phyloP scores from a whole-genome alignment of 2,797 vertebrate species.

The Anniella stebbinsi region DNA sequence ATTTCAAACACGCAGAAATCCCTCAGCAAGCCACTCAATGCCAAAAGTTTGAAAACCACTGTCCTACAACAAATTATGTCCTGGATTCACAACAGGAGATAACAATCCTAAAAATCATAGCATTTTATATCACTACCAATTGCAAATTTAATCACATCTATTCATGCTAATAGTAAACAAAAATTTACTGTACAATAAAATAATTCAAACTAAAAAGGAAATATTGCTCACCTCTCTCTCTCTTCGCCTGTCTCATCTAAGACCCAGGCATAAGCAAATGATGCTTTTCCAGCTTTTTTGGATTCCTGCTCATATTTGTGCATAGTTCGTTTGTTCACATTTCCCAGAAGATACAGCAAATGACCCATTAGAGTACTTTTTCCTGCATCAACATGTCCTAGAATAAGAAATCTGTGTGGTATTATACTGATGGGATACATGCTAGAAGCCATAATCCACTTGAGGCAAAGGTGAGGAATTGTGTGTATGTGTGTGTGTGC shows the following conservation, averaged over 20 bases:
- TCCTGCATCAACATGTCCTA: constrained; percentile 98
- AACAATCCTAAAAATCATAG: neutral
- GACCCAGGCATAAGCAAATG: constrained; percentile 98
- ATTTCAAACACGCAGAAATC: neutral
- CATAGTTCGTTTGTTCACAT: constrained; percentile 99
- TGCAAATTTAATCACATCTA: neutral
- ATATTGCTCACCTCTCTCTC: constrained; percentile 89
- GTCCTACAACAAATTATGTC: neutral
- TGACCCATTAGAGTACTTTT: constrained; percentile 99
- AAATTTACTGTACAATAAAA: neutral
- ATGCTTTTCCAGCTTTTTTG: constrained; percentile 98
- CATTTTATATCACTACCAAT: neutral
- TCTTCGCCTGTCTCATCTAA: constrained; percentile 99
- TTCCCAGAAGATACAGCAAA: constrained; percentile 94
- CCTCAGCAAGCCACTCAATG: neutral
- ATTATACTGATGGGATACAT: constrained; percentile 49
- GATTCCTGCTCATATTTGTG: constrained; percentile 98
- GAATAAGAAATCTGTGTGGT: constrained; percentile 55
- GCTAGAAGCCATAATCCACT: constrained; percentile 2
- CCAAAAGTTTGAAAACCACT: neutral
- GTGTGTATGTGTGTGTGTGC: too few species aligned
- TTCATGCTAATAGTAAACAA: neutral
- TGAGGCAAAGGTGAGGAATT: neutral
- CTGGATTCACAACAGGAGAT: neutral
- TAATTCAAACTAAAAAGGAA: constrained; percentile 31